Evolutionary conservation across 35 echinoderm and acorn worm genomes (phyloP).

Genomic region (Ophioderma brevispina): DNA sequence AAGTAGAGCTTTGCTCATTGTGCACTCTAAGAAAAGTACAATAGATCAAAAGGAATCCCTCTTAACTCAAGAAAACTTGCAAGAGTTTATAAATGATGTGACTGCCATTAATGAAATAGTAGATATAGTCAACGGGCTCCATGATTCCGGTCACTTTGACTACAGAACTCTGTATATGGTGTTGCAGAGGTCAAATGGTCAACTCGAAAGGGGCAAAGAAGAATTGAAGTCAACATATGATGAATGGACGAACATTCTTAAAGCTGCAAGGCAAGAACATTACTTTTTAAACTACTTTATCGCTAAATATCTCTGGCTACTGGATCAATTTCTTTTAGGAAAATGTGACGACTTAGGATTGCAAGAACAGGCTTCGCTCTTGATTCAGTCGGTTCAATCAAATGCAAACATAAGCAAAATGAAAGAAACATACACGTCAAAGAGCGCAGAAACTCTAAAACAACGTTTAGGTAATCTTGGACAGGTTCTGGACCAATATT

Average conservation of each 20-base stretch:
- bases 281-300: conserved; percentile 46
- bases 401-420: background rate
- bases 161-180: conserved; percentile 20
- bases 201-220: background rate
- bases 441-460: background rate
- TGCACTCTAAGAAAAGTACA: background rate
- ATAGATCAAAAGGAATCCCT: background rate
- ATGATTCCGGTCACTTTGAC: conserved; percentile 16
- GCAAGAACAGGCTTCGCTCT: background rate
- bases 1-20: conserved; percentile 35
- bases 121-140: background rate
- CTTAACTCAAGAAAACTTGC: background rate
- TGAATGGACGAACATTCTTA: background rate
- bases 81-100: background rate
- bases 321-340: conserved; percentile 43
- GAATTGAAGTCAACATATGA: background rate
- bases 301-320: conserved; percentile 4
- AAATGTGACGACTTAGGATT: background rate
- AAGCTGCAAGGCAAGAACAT: background rate
- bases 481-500: background rate
- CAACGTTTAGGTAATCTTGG: background rate
- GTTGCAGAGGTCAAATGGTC: background rate
- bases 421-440: background rate
- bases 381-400: conserved; percentile 28
- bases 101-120: conserved; percentile 27